Percentiles rank a stretch among this genome's conserved stretches.
These are phyloP conservation scores for Numenius arquata DNA, from an alignment of 2,113 vertebrate genomes.

Conservation along the genomic window DNA sequence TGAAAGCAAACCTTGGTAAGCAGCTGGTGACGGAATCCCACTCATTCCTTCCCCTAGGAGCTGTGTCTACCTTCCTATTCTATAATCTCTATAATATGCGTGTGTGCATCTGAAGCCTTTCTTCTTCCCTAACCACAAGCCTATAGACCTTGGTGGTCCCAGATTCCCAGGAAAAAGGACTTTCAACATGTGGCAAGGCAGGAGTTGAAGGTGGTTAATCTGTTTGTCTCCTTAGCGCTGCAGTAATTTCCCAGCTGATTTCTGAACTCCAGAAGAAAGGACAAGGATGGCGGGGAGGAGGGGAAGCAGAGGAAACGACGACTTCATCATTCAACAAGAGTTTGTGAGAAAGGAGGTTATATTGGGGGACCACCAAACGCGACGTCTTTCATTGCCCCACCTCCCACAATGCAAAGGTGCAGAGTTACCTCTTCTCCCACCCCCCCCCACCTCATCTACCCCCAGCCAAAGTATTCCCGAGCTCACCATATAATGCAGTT, in stretches of 20 bases:
- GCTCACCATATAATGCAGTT: conserved; percentile 86
- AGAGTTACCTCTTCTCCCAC: conserved; percentile 82
- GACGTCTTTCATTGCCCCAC: conserved; percentile 79
- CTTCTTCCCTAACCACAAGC: not conserved
- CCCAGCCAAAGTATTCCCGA: conserved; percentile 77
- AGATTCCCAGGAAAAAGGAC: conserved; percentile 67
- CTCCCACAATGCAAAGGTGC: conserved; percentile 79
- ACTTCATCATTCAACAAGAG: conserved; percentile 76
- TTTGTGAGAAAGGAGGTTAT: conserved; percentile 69
- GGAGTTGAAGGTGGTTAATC: conserved; percentile 83
- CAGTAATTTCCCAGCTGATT: conserved; percentile 66
- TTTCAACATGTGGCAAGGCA: conserved; percentile 69
- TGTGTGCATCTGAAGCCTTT: not conserved
- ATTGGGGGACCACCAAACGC: conserved; percentile 84
- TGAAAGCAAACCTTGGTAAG: not conserved
- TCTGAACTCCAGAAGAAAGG: conserved; percentile 58
- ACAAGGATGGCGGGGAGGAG: conserved; percentile 42
- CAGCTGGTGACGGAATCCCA: not conserved
- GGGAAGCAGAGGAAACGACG: not conserved
- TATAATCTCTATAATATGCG: not conserved
- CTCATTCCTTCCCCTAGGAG: not conserved
- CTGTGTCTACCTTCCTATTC: not conserved
- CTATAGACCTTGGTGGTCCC: not conserved
- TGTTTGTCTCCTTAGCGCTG: conserved; percentile 69
- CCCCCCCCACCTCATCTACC: conserved; percentile 72